phyloP scores from a whole-genome alignment of 2,113 vertebrate species.

The Uropsilus gracilis region DNA sequence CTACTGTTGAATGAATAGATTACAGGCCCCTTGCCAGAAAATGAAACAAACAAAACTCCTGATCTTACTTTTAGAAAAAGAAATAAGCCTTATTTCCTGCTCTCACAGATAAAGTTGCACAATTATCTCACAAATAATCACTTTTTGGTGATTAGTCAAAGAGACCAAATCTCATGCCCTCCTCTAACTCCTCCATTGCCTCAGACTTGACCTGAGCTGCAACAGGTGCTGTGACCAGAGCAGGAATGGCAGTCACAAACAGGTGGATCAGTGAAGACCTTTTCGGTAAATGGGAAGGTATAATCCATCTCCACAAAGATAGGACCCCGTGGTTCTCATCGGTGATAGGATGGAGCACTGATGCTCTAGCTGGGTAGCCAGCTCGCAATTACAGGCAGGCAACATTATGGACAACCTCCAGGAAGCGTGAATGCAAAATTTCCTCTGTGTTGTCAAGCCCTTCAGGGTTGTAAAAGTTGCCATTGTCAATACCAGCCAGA shows the following conservation, averaged over 20 bases:
- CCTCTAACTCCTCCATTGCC: not conserved
- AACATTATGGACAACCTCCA: constrained; percentile 87
- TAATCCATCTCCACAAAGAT: not conserved
- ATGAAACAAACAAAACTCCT: not conserved
- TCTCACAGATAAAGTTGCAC: too few relatives aligned
- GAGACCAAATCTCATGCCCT: not conserved
- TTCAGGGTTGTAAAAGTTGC: constrained; percentile 97
- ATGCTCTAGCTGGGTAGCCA: not conserved
- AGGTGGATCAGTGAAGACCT: not conserved
- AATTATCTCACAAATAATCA: too few relatives aligned
- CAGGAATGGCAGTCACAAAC: not conserved
- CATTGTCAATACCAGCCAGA: constrained; percentile 96
- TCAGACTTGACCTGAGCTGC: not conserved
- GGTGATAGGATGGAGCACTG: not conserved
- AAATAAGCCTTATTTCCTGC: too few relatives aligned
- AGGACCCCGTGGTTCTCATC: not conserved
- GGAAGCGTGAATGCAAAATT: constrained; percentile 92
- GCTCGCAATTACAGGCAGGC: not conserved
- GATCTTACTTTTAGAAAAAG: too few relatives aligned
- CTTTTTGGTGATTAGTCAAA: too few relatives aligned
- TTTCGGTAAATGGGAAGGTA: not conserved
- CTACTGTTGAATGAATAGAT: not conserved
- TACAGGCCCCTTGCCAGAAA: not conserved
- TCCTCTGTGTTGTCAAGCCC: constrained; percentile 98
- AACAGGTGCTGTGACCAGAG: not conserved